Base-by-base conservation (phyloP, 92 coral and sea anemone genomes). In the Umimayanthus kanabou region DNA sequence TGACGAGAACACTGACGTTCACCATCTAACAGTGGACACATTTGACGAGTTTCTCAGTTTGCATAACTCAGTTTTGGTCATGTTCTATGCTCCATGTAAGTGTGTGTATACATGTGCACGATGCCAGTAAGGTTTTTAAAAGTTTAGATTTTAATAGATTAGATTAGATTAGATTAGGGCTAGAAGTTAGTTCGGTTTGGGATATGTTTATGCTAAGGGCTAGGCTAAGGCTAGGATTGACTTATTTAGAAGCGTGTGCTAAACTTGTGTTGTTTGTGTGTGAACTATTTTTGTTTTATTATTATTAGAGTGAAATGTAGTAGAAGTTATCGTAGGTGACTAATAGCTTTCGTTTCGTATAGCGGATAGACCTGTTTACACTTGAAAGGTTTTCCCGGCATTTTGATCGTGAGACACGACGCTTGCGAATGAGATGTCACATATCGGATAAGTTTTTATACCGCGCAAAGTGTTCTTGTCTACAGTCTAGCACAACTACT, bases 81-180 rank as follows among this genome's bases (percentile, higher is more conserved):
- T 97, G 98, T 97, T 97, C 88, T 97, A 97, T 89, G 94, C 97
- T n/a, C 99, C 98, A 29, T 97, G 99, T 97, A 90, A 97, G 99
- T 93, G 33, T 0, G 18, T 3, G 18, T 53, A 53, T 53, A 53
- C 20, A 53, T 53, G 13, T 53, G 58, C 14, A 18, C 58, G 2
- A 18, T 53, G 58, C 18, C 58, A 53, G 58, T 61, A 23, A 61
- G 69, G 26, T 61, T 61, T 20, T n/a, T n/a, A n/a, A n/a, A 61
- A 25, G 69, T 61, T 16, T 13, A 53, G 69, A 22, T 61, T 61
- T n/a, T n/a, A n/a, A n/a, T n/a, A n/a, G n/a, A n/a, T n/a, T n/a
- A n/a, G n/a, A n/a, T n/a, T n/a, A n/a, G n/a, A n/a, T 16, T 13
- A 53, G 69, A 22, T 61, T 61, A 20, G 69, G 7, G 7, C 25